phyloP scores from a whole-genome alignment of 2,113 vertebrate genomes.

The Cepphus grylle region DNA sequence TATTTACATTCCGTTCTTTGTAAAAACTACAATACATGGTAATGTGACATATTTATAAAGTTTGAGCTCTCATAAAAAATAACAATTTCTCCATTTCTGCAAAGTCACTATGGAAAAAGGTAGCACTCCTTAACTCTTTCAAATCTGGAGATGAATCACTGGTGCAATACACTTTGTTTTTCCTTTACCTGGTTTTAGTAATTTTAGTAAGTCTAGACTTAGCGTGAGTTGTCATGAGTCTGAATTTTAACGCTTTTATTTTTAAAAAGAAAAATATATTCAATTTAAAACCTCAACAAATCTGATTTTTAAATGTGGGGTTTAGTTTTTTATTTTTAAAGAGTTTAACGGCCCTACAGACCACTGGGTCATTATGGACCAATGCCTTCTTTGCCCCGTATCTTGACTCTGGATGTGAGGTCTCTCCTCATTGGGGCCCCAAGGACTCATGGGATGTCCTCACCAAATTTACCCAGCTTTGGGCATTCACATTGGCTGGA shows the following conservation, averaged over 20 bases:
- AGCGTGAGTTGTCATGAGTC: not conserved
- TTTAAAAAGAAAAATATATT: not conserved
- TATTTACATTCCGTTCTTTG: constrained; percentile 23
- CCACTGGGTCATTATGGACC: not conserved
- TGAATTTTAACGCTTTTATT: not conserved
- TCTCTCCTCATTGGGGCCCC: not conserved
- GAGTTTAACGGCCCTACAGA: not conserved
- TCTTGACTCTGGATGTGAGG: not conserved
- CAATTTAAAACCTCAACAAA: not conserved
- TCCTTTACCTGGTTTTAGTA: not conserved
- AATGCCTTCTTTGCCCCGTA: not conserved
- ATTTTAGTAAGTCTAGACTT: not conserved
- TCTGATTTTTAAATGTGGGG: not conserved
- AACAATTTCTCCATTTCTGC: not conserved
- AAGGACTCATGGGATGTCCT: not conserved
- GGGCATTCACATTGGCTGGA: not conserved
- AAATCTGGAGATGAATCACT: not conserved
- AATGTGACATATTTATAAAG: not conserved
- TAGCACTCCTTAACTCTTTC: not conserved
- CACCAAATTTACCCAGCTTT: not conserved
- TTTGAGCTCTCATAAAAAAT: not conserved
- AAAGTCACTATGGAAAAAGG: not conserved
- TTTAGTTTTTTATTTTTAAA: not conserved
- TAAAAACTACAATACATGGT: not conserved
- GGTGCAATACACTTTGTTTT: not conserved